phyloP scores from a whole-genome alignment of 2,888 invertebrate species.

The Sminthurides aquaticus region DNA sequence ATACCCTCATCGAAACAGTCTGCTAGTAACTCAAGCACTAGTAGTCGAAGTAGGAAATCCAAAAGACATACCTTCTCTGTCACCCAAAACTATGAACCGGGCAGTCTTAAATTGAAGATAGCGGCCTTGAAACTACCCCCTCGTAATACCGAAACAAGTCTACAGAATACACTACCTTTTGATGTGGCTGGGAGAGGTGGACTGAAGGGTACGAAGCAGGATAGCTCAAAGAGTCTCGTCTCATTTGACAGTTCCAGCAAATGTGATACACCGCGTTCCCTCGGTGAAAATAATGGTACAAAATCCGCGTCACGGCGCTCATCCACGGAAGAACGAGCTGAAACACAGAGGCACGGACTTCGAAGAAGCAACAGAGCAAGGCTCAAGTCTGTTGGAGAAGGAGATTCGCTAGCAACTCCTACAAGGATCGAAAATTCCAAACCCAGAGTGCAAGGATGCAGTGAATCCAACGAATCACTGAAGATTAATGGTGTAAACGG shows the following conservation, averaged over 20 bases:
- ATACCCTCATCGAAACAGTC: conserved; percentile 19
- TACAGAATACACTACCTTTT: no score
- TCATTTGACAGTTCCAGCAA: neutral
- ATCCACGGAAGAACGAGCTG: neutral
- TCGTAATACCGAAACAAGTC: neutral
- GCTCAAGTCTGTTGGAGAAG: conserved; percentile 13
- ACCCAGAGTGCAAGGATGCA: neutral
- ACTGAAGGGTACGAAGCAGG: neutral
- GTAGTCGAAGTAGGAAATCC: conserved; percentile 25
- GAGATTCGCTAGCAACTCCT: neutral
- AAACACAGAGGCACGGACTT: neutral
- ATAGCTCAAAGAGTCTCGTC: neutral
- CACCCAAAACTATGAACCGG: conserved; percentile 40
- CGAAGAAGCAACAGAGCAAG: conserved; percentile 11
- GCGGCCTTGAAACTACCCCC: conserved; percentile 49
- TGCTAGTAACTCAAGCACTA: conserved; percentile 31
- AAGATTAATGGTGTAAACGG: no score
- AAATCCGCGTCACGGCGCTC: neutral
- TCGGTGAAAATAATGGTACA: neutral
- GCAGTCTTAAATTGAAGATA: conserved; percentile 51
- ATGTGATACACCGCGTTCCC: no score
- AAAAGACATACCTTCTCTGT: conserved; percentile 25
- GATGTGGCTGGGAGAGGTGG: neutral
- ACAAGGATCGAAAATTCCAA: neutral
- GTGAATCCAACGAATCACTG: no score